A percentile compares a stretch with the other conserved stretches of the same genome.
phyloP scores from a whole-genome alignment of 1,140 invertebrate species.

The Brachionus plicatilis region DNA sequence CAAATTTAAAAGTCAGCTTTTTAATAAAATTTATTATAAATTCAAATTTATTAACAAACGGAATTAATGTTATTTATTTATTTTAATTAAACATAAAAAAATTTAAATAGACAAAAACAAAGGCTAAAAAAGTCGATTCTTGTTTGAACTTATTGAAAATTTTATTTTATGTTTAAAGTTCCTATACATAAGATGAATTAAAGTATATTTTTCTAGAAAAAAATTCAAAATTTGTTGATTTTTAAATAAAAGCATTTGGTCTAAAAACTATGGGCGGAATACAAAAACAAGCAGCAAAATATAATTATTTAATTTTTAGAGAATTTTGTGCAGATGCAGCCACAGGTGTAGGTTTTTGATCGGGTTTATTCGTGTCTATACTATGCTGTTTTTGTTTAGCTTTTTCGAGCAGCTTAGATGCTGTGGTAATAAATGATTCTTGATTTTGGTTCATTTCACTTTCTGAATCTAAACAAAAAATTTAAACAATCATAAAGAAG shows the following conservation, averaged over 20 bases:
- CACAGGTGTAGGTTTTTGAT: neutral
- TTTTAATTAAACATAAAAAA: neutral
- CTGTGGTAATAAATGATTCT: slow-evolving; percentile 34
- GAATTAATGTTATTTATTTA: neutral
- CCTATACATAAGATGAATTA: neutral
- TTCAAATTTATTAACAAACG: neutral
- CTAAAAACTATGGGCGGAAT: neutral
- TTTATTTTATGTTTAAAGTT: neutral
- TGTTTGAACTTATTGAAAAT: neutral
- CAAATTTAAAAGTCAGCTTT: neutral
- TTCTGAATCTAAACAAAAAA: neutral
- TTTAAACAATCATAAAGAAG: neutral
- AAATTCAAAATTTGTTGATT: neutral
- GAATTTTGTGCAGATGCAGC: neutral
- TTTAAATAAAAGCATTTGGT: neutral
- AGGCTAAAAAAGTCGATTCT: neutral
- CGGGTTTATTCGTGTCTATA: neutral
- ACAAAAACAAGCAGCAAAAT: neutral
- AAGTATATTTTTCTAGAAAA: neutral
- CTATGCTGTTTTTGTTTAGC: slow-evolving; percentile 8
- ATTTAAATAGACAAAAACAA: neutral
- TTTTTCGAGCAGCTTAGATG: slow-evolving; percentile 17
- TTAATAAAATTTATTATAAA: slow-evolving; percentile 1
- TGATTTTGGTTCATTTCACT: slow-evolving; percentile 16
- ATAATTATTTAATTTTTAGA: neutral